Percentiles rank a stretch among this genome's conserved stretches.
Conservation (phyloP, 1,140 invertebrate genomes). For the Adelges cooleyi region DNA sequence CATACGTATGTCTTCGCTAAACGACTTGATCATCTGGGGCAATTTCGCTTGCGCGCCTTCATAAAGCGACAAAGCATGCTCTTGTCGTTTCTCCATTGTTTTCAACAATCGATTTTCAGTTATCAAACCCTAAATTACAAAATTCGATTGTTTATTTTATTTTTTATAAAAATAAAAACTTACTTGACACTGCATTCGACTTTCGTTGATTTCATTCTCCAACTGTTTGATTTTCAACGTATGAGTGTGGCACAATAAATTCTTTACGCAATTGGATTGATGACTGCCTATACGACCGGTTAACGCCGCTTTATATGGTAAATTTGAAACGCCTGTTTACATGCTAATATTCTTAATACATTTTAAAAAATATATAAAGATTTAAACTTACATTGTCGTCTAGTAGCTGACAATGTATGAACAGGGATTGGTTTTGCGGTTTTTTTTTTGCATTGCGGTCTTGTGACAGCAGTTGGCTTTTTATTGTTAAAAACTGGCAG, state of each 20-base stretch:
- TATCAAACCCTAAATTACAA: constrained; percentile 48
- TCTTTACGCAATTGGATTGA: background rate
- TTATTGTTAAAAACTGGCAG: background rate
- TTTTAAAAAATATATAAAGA: background rate
- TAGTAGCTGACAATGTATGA: constrained; percentile 1
- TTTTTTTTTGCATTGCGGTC: background rate
- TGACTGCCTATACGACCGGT: background rate
- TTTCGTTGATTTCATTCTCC: background rate
- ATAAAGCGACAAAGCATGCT: constrained; percentile 53
- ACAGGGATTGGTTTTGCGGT: background rate
- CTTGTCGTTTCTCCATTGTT: constrained; percentile 61
- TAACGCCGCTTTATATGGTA: background rate
- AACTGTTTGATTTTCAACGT: background rate
- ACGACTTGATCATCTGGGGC: constrained; percentile 44
- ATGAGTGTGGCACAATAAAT: background rate
- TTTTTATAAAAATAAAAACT: background rate
- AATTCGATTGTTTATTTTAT: background rate
- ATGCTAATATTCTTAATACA: background rate
- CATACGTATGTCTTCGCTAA: constrained; percentile 61
- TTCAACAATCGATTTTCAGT: constrained; percentile 62
- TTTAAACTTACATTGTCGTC: background rate
- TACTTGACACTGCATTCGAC: background rate
- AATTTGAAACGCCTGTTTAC: background rate
- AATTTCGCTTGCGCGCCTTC: constrained; percentile 34
- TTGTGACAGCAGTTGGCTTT: background rate